Evolutionary conservation across 64 coral and sea anemone species (phyloP), one percentile per base, ranked within the genome.

Genomic region (Astreopora myriophthalma): DNA sequence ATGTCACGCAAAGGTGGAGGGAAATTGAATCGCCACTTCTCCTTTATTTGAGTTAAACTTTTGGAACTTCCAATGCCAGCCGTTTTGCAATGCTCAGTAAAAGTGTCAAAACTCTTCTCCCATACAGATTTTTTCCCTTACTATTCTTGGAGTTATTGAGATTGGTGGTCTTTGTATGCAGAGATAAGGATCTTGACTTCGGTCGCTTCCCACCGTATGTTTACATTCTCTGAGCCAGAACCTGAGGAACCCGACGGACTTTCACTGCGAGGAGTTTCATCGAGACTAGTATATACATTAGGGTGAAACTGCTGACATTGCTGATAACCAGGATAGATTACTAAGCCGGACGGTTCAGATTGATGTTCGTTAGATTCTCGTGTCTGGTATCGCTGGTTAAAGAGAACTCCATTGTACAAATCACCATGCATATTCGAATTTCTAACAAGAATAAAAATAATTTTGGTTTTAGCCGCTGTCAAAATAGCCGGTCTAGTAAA

Each of bases 401-500:
- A 86, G 33, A 86, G 52, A 69, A 86, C 34, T 70, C 83, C 83
- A 68, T 86, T 49, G 85, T 73, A 72, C 85, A 73, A 33, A 28
- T 73, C 85, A 37, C 85, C 67, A 72, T 73, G 40, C 85, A 73
- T 87, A 87, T 87, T 55, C 65, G 39, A 71, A 87, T 87, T 87
- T 87, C 85, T 72, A 69, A 86, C 25, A 85, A 85, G 81, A 85
- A 85, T 67, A 65, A 85, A 85, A 85, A 69, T 85, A 85, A 22
- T 85, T 85, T 85, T 38, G 25, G 81, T 85, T 85, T 85, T 85
- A 65, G 24, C 81, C 81, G 31, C 81, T 85, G 81, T 85, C 17
- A 19, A 49, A 86, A 69, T 23, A 86, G 20, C 22, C 26, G 23
- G 26, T 72, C 40, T 70, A 71, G 63, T 85, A 37, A 85, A 37